phyloP scores from a whole-genome alignment of 2,797 vertebrate genomes.

The Rhynchotus rufescens region DNA sequence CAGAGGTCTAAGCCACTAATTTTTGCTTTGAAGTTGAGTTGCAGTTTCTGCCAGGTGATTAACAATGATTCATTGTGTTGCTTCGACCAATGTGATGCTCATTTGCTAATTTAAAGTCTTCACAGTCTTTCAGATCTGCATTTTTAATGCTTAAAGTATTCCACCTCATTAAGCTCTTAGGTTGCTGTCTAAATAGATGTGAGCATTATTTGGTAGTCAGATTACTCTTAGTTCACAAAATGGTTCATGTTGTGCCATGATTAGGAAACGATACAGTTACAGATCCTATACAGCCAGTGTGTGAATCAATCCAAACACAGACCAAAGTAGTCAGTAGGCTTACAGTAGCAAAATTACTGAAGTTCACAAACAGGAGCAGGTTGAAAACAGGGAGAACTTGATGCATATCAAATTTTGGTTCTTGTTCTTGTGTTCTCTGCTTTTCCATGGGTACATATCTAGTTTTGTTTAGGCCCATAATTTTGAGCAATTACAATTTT shows the following conservation, averaged over 20 bases:
- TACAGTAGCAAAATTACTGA: not conserved
- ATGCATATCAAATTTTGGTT: not conserved
- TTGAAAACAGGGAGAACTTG: not conserved
- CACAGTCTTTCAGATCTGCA: slow-evolving; percentile 49
- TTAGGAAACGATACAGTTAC: slow-evolving; percentile 45
- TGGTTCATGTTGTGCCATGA: slow-evolving; percentile 59
- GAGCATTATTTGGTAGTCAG: slow-evolving; percentile 20
- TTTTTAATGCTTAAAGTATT: slow-evolving; percentile 62
- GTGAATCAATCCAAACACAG: slow-evolving; percentile 38
- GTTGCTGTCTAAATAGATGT: slow-evolving; percentile 61
- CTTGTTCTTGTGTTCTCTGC: not conserved
- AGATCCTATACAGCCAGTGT: slow-evolving; percentile 21
- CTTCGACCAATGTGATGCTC: slow-evolving; percentile 49
- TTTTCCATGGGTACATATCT: accelerated
- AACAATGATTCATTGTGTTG: slow-evolving; percentile 69
- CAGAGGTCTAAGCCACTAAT: slow-evolving; percentile 45
- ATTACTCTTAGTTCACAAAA: slow-evolving; percentile 63
- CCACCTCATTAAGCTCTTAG: slow-evolving; percentile 27
- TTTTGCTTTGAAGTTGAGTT: slow-evolving; percentile 77
- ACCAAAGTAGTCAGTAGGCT: not conserved
- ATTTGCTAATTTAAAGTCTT: slow-evolving; percentile 67
- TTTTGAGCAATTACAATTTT: not conserved
- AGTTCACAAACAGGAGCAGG: not conserved
- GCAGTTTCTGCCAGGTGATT: slow-evolving; percentile 70
- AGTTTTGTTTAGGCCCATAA: not conserved